Percentiles rank a stretch among this genome's conserved stretches.
phyloP scores from a whole-genome alignment of 2,888 invertebrate genomes.

The Stramonita haemastoma region DNA sequence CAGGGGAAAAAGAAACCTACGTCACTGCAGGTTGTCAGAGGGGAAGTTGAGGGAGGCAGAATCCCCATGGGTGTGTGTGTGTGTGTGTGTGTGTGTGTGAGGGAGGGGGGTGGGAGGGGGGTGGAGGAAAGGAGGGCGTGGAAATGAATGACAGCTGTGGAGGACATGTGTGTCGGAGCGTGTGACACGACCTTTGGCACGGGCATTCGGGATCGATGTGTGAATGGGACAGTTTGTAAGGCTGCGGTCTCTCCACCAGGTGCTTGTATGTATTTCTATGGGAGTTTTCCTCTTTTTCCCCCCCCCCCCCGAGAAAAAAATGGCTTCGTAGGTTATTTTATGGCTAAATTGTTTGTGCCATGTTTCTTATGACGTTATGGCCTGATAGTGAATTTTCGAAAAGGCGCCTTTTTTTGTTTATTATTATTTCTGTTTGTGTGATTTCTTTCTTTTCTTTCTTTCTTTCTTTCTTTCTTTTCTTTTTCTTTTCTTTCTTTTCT shows the following conservation, averaged over 20 bases:
- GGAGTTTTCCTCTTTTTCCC: too few relatives aligned
- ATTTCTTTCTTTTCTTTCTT: background rate
- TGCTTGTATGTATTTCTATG: too few relatives aligned
- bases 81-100: conserved; percentile 2
- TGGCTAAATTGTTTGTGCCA: too few relatives aligned
- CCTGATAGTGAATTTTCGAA: background rate
- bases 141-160: background rate
- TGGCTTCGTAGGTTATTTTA: too few relatives aligned
- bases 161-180: background rate
- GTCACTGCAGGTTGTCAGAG: too few relatives aligned
- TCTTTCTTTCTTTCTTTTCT: background rate
- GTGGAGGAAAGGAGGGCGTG: background rate
- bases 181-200: background rate
- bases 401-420: background rate
- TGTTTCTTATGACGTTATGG: too few relatives aligned
- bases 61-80: background rate
- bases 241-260: too few relatives aligned
- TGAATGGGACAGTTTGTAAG: background rate
- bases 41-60: background rate
- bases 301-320: too few relatives aligned
- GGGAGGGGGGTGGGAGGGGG: background rate
- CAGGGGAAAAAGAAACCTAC: too few relatives aligned
- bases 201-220: background rate
- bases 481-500: background rate
- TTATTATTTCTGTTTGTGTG: background rate